phyloP scores from a whole-genome alignment of 2,797 vertebrate species.

The Schizopygopsis malacanthus region DNA sequence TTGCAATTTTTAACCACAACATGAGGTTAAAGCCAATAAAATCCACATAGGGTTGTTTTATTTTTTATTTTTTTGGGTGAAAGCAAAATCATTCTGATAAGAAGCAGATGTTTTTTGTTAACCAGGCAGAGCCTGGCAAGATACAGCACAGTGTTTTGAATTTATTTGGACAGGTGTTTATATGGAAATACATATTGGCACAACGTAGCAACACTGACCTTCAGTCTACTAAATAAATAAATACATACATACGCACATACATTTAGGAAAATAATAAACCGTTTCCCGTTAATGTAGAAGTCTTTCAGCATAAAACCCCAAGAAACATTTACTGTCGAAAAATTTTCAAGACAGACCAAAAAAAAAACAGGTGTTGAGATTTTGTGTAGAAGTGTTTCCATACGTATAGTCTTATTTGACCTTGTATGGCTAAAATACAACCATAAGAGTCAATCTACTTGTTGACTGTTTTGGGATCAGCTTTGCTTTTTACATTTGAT shows the following conservation, averaged over 20 bases:
- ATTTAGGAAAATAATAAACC: neutral
- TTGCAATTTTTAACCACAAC: neutral
- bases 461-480: neutral
- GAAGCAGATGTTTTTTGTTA: neutral
- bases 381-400: constrained; percentile 18
- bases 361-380: constrained; percentile 8
- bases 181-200: neutral
- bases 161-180: constrained; percentile 16
- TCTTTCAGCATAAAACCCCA: neutral
- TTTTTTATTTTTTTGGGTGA: neutral
- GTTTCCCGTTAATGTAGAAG: neutral
- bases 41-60: neutral
- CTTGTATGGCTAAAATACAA: constrained; percentile 33
- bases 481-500: constrained; percentile 29
- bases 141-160: constrained; percentile 4
- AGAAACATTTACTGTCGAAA: neutral
- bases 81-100: neutral
- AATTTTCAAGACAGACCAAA: neutral
- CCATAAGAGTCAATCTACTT: constrained; percentile 1
- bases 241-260: too few relatives aligned
- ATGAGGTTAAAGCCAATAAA: neutral
- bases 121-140: constrained; percentile 8
- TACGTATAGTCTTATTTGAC: constrained; percentile 26
- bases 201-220: neutral
- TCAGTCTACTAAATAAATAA: neutral